These are phyloP conservation scores for Anas georgica DNA, from an alignment of 2,797 vertebrate species.

Conservation along the genomic window DNA sequence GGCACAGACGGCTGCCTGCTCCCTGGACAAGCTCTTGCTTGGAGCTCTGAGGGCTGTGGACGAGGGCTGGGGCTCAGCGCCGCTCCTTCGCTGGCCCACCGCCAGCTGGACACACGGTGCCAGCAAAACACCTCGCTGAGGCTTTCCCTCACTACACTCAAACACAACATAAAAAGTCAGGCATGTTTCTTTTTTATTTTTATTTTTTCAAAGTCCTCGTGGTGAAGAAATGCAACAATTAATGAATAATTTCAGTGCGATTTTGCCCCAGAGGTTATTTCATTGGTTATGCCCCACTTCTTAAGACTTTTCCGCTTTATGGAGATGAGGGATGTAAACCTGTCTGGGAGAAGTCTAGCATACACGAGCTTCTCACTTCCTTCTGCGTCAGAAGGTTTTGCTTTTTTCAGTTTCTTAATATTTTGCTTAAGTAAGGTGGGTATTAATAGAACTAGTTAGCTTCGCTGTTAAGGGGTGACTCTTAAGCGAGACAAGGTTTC, in stretches of 20 bases:
- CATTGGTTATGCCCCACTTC: background rate
- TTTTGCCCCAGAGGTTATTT: background rate
- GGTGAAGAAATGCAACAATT: background rate
- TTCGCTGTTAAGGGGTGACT: background rate
- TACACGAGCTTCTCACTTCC: background rate
- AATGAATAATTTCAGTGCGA: background rate
- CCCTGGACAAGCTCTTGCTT: background rate
- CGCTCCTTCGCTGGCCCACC: accelerated
- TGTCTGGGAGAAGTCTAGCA: background rate
- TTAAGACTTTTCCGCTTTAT: background rate
- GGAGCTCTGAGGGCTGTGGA: background rate
- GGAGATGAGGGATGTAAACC: background rate
- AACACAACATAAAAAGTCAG: background rate
- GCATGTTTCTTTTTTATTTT: too few species aligned
- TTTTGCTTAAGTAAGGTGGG: background rate
- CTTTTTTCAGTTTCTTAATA: background rate
- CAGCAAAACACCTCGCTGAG: accelerated
- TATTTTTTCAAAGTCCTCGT: background rate
- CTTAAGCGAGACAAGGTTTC: background rate
- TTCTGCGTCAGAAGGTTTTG: background rate
- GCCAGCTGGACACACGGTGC: background rate
- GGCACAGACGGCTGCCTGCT: accelerated
- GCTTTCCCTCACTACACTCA: background rate
- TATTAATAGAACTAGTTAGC: background rate
- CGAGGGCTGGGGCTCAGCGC: background rate